These are phyloP conservation scores for Antheraea assamensis DNA, from an alignment of 2,888 invertebrate genomes.

Conservation along the genomic window DNA sequence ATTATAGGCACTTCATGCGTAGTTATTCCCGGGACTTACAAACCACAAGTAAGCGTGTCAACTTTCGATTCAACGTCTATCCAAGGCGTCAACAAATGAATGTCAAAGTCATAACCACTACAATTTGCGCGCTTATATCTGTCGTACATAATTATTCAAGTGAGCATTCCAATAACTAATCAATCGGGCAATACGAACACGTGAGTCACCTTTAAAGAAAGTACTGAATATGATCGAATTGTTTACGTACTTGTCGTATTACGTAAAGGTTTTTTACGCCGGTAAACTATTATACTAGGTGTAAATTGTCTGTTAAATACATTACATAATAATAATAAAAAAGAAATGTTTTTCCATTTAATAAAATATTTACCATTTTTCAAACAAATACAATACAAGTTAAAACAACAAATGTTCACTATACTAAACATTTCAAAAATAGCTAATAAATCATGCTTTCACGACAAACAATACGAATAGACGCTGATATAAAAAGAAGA, in stretches of 20 bases:
- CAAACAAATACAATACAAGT: no score
- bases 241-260: neutral
- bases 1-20: neutral
- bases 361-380: no score
- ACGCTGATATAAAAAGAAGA: no score
- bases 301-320: no score
- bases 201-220: neutral
- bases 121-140: neutral
- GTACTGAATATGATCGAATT: neutral
- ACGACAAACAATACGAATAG: no score
- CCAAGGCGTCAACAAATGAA: neutral
- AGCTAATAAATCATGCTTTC: no score
- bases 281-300: neutral
- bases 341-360: no score
- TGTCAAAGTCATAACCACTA: neutral
- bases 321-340: no score
- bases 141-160: neutral
- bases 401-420: no score
- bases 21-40: neutral
- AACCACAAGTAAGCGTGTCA: neutral
- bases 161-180: neutral
- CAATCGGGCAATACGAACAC: neutral
- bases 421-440: no score
- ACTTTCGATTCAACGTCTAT: neutral
- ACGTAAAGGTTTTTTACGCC: neutral